Base-by-base conservation (phyloP, 2,113 vertebrate species). In the Anas platyrhynchos region DNA sequence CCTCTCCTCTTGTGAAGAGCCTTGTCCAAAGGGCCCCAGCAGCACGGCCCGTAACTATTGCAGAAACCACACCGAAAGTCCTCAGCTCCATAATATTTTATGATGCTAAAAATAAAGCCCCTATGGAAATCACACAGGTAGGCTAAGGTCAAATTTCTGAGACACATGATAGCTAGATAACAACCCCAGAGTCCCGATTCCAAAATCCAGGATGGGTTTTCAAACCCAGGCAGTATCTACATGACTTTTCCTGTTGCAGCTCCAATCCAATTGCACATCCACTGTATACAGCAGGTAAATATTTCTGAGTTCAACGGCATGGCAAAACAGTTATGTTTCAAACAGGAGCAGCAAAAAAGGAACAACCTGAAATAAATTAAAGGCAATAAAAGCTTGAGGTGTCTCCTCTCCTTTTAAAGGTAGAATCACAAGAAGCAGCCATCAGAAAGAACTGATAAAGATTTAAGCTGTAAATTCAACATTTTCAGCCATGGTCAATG, bases 41-140 rank as follows among this genome's bases (percentile, higher is more conserved):
- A 6, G 5, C 13, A 1, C 6, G 61, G 59, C 8, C 50, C 7
- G 21, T 0, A 2, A 17, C 38, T 67, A 16, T 38, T 3, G 0
- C 66, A 79, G 52, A 71, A 54, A 31, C 21, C 2, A 2, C 13
- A 11, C 6, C 3, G 1, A 76, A 76, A 41, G 22, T 56, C 16
- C 32, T 50, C 31, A 62, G 12, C 21, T 36, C 21, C 11, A 1
- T 13, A 38, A 8, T 9, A 15, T 20, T 34, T 12, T 9, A 4
- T 3, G 1, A 54, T 50, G 59, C 4, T 23, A 16, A 91, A 88
- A 83, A 88, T 15, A 80, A 77, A 76, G 20, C 13, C 43, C 13
- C 16, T 7, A 34, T 12, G 43, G 5, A 56, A 34, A 69, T 55
- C 67, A 27, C 0, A 0, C 11, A 48, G 27, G 43, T 54, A 23